Evolutionary conservation across 2,113 vertebrate species (phyloP).

Genomic region (Bos taurus): ARS-UCD2.0 NC_037334.1:26229001-26229500

Average conservation of each 20-base stretch:
- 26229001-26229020: neutral
- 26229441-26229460: neutral
- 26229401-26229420: neutral
- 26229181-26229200: neutral
- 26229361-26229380: neutral
- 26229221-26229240: neutral
- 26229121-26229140: neutral
- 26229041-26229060: neutral
- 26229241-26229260: neutral
- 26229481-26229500: neutral
- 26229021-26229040: neutral
- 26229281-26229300: neutral
- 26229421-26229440: neutral
- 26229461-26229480: neutral
- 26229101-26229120: neutral
- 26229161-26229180: neutral
- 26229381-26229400: neutral
- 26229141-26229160: neutral
- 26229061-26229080: neutral
- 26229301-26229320: neutral
- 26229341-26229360: neutral
- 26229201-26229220: neutral
- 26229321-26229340: neutral
- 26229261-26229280: neutral
- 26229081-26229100: neutral